A percentile compares a stretch with the other conserved stretches of the same genome.
These are phyloP conservation scores for Protonibea diacanthus DNA, from an alignment of 2,797 vertebrate genomes.

Conservation along the genomic window DNA sequence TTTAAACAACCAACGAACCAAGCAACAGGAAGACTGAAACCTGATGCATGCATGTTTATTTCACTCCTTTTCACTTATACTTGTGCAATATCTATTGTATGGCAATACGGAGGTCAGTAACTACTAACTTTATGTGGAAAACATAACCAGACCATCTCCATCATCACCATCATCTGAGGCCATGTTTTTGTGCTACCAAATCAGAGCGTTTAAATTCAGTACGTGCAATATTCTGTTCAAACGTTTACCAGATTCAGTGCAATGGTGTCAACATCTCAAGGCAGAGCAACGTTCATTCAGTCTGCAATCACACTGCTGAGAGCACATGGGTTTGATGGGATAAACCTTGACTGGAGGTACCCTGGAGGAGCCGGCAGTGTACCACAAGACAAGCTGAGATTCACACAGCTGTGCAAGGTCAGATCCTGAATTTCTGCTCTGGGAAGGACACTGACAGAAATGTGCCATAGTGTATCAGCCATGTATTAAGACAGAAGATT, in stretches of 20 bases:
- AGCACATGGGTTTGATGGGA: conserved; percentile 82
- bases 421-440: neutral
- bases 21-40: too few relatives aligned
- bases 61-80: neutral
- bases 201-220: neutral
- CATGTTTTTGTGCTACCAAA: neutral
- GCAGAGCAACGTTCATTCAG: conserved; percentile 75
- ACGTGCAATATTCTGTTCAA: neutral
- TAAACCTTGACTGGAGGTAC: conserved; percentile 87
- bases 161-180: too few relatives aligned
- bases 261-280: conserved; percentile 72
- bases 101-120: neutral
- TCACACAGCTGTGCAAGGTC: conserved; percentile 82
- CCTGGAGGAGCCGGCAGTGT: conserved; percentile 80
- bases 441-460: neutral
- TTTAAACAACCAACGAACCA: too few relatives aligned
- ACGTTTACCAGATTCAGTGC: conserved; percentile 76
- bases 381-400: conserved; percentile 77
- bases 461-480: neutral
- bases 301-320: conserved; percentile 80
- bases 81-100: neutral
- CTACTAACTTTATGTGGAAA: neutral
- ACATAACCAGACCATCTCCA: neutral
- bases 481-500: neutral
- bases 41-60: neutral